Evolutionary conservation across 2,888 invertebrate species (phyloP).

Genomic region (Dasypogon diadema): DNA sequence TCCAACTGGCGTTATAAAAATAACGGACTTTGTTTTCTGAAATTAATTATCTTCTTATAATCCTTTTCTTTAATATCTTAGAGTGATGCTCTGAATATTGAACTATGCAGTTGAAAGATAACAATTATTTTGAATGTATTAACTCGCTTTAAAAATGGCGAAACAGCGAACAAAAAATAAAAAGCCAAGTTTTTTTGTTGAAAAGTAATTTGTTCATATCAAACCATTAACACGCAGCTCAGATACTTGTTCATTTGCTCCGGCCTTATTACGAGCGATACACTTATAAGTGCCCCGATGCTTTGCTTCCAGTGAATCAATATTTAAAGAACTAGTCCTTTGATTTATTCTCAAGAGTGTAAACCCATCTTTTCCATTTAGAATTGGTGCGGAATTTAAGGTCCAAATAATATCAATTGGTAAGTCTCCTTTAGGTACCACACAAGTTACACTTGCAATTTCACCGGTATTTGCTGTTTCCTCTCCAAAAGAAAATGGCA

Average conservation of each 20-base stretch:
- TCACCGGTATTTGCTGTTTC: slow-evolving; percentile 76
- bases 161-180: not conserved
- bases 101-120: no score
- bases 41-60: no score
- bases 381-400: slow-evolving; percentile 70
- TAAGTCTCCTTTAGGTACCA: slow-evolving; percentile 81
- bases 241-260: slow-evolving; percentile 76
- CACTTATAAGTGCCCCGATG: slow-evolving; percentile 85
- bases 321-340: slow-evolving; percentile 69
- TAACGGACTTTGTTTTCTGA: no score
- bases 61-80: no score
- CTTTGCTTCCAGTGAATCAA: slow-evolving; percentile 74
- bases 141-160: slow-evolving; percentile 17
- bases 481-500: slow-evolving; percentile 68
- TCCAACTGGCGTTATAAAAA: no score
- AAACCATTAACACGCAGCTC: slow-evolving; percentile 74
- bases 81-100: no score
- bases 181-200: no score
- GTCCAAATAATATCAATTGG: slow-evolving; percentile 82
- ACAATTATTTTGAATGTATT: no score
- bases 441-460: slow-evolving; percentile 77
- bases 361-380: slow-evolving; percentile 68
- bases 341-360: slow-evolving; percentile 65
- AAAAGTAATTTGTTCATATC: slow-evolving; percentile 55
- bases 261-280: slow-evolving; percentile 78